Conservation (phyloP, 2,797 vertebrate species). For the Amblyopsis hoosieri region DNA sequence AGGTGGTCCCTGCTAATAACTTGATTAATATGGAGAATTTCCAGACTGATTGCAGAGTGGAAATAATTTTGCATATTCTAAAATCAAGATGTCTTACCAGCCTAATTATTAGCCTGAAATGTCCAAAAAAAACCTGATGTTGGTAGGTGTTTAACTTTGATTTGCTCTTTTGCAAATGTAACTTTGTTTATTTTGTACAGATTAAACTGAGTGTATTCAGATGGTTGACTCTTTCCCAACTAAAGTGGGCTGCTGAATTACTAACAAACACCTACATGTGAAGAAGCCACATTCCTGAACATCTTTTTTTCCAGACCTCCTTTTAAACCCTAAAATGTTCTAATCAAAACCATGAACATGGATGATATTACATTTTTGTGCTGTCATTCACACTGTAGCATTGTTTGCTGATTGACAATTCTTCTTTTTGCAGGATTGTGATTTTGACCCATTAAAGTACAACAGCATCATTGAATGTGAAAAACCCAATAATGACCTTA, state of each 20-base stretch:
- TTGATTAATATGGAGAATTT: too few species aligned
- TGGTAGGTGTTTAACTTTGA: too few species aligned
- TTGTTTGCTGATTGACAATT: not conserved
- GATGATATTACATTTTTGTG: not conserved
- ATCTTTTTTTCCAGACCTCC: not conserved
- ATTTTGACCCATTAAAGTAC: conserved; percentile 93
- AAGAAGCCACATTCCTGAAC: conserved; percentile 3
- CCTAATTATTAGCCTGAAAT: too few species aligned
- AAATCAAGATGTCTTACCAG: too few species aligned
- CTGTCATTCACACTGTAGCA: not conserved
- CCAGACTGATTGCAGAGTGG: too few species aligned
- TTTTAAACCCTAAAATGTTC: not conserved
- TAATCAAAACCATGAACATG: not conserved
- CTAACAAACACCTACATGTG: conserved; percentile 30
- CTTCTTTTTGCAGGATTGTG: conserved; percentile 84
- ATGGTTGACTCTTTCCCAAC: conserved; percentile 32
- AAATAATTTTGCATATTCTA: too few species aligned
- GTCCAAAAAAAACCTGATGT: too few species aligned
- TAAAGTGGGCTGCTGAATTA: conserved; percentile 28
- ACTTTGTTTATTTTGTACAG: not conserved
- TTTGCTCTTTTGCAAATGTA: too few species aligned
- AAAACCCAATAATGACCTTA: conserved; percentile 96
- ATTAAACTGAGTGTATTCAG: conserved; percentile 39
- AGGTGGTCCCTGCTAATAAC: too few species aligned
- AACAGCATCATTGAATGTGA: conserved; percentile 93